Evolutionary conservation across 2,797 vertebrate species (phyloP).

Genomic region (Phrynocephalus forsythii): DNA sequence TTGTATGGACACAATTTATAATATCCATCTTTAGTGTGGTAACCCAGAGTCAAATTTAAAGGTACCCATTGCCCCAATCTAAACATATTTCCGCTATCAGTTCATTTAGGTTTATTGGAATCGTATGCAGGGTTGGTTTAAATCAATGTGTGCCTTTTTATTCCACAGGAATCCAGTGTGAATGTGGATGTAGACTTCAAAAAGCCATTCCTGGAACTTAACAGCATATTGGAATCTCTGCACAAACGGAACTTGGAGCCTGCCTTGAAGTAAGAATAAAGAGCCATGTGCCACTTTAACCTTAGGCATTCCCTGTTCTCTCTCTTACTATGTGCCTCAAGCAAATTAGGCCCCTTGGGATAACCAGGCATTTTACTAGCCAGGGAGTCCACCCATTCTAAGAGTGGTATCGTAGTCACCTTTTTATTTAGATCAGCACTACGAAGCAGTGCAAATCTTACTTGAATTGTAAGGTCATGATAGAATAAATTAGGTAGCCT

Average conservation of each 20-base stretch:
- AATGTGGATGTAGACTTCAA: constrained; percentile 92
- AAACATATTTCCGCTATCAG: no score
- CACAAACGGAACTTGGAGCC: constrained; percentile 89
- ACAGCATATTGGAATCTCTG: constrained; percentile 90
- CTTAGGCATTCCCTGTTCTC: not conserved
- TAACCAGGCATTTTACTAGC: not conserved
- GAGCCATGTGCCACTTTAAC: not conserved
- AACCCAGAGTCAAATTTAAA: no score
- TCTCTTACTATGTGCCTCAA: not conserved
- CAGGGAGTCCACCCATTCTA: not conserved
- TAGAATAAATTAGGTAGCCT: no score
- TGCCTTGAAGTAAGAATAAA: constrained; percentile 84
- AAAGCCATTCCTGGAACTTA: constrained; percentile 91
- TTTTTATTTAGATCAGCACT: not conserved
- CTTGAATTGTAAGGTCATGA: not conserved
- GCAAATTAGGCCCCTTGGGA: not conserved
- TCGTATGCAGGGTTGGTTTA: not conserved
- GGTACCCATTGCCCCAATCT: no score
- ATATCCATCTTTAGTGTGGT: no score
- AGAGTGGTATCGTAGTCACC: not conserved
- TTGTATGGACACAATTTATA: no score
- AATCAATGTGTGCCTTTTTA: not conserved
- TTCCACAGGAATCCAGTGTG: constrained; percentile 71
- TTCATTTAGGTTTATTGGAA: no score
- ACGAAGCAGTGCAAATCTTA: not conserved